These are phyloP conservation scores for Dissostichus mawsoni DNA, from an alignment of 2,113 vertebrate genomes.

Conservation along the genomic window DNA sequence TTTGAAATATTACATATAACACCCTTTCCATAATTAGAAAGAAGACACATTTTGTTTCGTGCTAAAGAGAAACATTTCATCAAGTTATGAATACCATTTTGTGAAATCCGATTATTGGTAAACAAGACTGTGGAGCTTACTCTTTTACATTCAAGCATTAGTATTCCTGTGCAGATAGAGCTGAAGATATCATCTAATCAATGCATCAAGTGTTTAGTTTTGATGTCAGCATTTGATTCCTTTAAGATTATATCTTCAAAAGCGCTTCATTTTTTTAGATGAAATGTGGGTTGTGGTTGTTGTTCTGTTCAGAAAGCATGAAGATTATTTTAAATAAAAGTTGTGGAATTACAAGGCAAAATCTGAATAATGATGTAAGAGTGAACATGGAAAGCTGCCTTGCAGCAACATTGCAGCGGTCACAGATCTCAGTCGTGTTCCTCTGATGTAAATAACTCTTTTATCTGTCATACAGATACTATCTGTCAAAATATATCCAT, in stretches of 20 bases:
- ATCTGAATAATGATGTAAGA: not conserved
- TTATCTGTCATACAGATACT: not conserved
- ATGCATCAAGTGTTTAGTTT: constrained; percentile 32
- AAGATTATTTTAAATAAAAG: constrained; percentile 11
- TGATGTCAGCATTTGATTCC: constrained; percentile 48
- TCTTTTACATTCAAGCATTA: constrained; percentile 25
- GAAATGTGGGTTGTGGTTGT: constrained; percentile 6
- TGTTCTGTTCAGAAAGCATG: constrained; percentile 5
- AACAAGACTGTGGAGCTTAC: constrained; percentile 30
- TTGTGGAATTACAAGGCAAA: not conserved
- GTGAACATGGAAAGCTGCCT: not conserved
- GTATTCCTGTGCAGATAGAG: constrained; percentile 34
- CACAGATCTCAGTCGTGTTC: not conserved
- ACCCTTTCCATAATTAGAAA: not conserved
- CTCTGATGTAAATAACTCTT: constrained; percentile 1
- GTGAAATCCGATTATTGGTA: constrained; percentile 51
- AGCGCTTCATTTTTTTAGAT: constrained; percentile 15
- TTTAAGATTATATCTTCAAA: constrained; percentile 45
- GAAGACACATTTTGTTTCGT: constrained; percentile 9
- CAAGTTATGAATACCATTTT: constrained; percentile 36
- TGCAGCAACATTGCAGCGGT: not conserved
- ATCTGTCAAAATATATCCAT: not conserved
- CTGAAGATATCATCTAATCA: constrained; percentile 41
- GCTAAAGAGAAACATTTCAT: constrained; percentile 21
- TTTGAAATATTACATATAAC: constrained; percentile 9